phyloP scores from a whole-genome alignment of 2,113 vertebrate species.

The Xenus cinereus region DNA sequence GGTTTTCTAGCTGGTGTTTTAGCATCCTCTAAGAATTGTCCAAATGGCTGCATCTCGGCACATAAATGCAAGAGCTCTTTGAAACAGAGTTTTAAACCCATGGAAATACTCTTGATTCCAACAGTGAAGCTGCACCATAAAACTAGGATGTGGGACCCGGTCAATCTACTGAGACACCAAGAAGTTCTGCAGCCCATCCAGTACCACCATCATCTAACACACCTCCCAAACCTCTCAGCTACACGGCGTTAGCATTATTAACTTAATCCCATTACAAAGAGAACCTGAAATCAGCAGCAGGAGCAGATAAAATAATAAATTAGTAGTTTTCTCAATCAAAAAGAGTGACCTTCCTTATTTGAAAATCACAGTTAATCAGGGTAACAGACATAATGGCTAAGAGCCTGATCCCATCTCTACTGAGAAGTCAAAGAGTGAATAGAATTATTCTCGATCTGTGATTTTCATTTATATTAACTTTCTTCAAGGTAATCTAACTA shows the following conservation, averaged over 20 bases:
- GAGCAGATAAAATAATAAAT: not conserved
- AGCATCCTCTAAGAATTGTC: not conserved
- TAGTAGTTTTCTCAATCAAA: not conserved
- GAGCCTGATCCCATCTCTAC: not conserved
- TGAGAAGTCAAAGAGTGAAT: fast-evolving
- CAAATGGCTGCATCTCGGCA: not conserved
- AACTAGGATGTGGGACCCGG: too few species aligned
- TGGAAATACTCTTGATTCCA: not conserved
- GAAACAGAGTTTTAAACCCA: not conserved
- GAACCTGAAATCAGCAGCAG: not conserved
- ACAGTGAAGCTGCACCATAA: not conserved
- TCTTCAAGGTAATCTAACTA: not conserved
- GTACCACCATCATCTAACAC: fast-evolving
- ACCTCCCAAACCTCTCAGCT: not conserved
- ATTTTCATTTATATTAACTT: not conserved
- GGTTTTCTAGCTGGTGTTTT: not conserved
- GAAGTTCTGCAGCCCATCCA: too few species aligned
- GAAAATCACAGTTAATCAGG: not conserved
- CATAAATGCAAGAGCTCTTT: not conserved
- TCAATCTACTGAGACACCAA: not conserved
- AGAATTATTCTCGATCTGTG: not conserved
- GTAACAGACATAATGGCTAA: too few species aligned
- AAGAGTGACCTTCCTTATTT: not conserved
- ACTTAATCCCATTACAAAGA: not conserved
- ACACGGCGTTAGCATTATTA: fast-evolving